Evolutionary conservation across 2,797 vertebrate genomes (phyloP).

Genomic region (Melanotaenia pygmaea): DNA sequence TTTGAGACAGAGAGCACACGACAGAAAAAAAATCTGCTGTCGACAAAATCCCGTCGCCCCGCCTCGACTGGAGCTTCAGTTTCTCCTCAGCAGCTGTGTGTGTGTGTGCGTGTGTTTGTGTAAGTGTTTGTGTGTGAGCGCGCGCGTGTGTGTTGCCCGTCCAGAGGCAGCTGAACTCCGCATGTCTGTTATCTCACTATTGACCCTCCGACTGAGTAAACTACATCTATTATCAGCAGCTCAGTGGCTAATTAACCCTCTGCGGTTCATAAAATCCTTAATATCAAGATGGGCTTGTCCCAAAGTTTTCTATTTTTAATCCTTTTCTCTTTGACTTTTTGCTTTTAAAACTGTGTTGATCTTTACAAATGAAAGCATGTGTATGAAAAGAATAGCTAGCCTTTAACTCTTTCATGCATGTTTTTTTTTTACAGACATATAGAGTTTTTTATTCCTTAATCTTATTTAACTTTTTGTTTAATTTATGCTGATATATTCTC

Average conservation of each 20-base stretch:
- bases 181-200: constrained; percentile 14
- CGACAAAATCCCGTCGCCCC: constrained; percentile 47
- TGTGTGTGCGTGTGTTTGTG: not conserved
- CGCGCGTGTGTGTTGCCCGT: not conserved
- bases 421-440: no score
- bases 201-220: not conserved
- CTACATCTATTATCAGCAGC: not conserved
- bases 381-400: not conserved
- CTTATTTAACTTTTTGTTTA: no score
- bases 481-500: no score
- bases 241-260: not conserved
- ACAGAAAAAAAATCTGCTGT: constrained; percentile 3
- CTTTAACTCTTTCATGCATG: not conserved
- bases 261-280: not conserved
- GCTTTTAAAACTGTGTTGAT: not conserved
- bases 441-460: no score
- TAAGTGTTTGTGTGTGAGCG: not conserved
- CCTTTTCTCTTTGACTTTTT: not conserved
- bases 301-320: not conserved
- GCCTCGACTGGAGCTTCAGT: constrained; percentile 48
- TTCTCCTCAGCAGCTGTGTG: constrained; percentile 10
- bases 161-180: constrained; percentile 22
- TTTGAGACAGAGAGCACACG: constrained; percentile 4
- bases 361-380: not conserved
- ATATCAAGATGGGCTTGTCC: not conserved